These are phyloP conservation scores for Spheniscus humboldti DNA, from an alignment of 2,797 vertebrate genomes.

Conservation along the genomic window DNA sequence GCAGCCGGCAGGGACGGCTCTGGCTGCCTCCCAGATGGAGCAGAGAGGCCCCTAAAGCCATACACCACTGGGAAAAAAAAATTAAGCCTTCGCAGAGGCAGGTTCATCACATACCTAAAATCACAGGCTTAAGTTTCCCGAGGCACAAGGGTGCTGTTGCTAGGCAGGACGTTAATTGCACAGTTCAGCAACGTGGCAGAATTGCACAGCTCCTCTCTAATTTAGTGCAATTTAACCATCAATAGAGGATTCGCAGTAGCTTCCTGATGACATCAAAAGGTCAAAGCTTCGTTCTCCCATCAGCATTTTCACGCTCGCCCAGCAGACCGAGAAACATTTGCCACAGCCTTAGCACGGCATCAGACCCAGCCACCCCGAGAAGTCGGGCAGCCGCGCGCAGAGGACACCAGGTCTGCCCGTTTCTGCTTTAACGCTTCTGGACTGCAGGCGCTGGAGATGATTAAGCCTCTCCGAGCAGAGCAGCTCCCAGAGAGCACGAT, in stretches of 20 bases:
- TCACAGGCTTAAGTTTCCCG: background rate
- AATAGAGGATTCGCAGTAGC: conserved; percentile 6
- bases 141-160: background rate
- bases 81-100: background rate
- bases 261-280: conserved; percentile 19
- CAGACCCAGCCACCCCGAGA: background rate
- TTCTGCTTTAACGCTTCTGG: background rate
- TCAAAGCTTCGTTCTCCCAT: background rate
- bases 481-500: background rate
- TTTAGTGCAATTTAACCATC: conserved; percentile 53
- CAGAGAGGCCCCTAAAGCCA: background rate
- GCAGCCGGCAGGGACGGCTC: background rate
- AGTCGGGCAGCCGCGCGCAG: background rate
- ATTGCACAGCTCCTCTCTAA: conserved; percentile 53
- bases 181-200: conserved; percentile 38
- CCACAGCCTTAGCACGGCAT: background rate
- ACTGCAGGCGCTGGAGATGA: accelerated
- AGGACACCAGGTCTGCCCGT: background rate
- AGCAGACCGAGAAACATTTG: background rate
- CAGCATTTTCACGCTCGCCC: background rate
- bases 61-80: background rate
- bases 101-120: background rate
- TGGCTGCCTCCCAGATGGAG: background rate
- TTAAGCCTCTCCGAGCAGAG: background rate
- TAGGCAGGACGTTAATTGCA: conserved; percentile 38